These are phyloP conservation scores for Nibea coibor DNA, from an alignment of 2,113 vertebrate species.

Conservation along the genomic window DNA sequence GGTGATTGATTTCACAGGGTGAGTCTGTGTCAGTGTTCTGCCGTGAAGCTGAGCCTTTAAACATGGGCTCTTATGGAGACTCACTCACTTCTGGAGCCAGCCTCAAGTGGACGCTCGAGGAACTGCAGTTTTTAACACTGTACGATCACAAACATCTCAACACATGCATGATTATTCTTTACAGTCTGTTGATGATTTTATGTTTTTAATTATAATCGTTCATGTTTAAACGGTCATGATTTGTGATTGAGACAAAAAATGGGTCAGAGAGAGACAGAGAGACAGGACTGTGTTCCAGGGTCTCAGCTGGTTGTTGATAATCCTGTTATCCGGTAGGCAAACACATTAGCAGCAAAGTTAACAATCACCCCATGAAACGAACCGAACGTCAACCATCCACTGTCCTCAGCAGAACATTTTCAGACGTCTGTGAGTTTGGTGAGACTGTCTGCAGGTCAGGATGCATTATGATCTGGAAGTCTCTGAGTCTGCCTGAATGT, in stretches of 20 bases:
- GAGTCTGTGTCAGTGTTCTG: background rate
- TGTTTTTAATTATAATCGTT: background rate
- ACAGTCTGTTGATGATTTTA: too few species aligned
- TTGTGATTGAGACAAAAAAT: background rate
- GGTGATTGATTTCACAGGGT: slow-evolving; percentile 7
- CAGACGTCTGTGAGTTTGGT: background rate
- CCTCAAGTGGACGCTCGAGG: too few species aligned
- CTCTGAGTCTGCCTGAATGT: too few species aligned
- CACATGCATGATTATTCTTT: too few species aligned
- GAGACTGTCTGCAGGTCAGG: background rate
- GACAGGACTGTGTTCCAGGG: background rate
- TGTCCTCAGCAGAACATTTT: background rate
- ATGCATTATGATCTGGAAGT: too few species aligned
- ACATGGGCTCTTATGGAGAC: too few species aligned
- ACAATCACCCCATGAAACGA: background rate
- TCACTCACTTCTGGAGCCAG: too few species aligned
- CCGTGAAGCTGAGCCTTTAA: too few species aligned
- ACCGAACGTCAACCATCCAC: background rate
- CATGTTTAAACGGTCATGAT: background rate
- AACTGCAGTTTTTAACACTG: too few species aligned
- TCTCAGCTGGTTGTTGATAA: slow-evolving; percentile 28
- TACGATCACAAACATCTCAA: background rate
- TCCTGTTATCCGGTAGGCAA: slow-evolving; percentile 5
- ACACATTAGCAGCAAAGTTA: slow-evolving; percentile 5
- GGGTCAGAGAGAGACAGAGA: too few species aligned